A percentile compares a stretch with the other conserved stretches of the same genome.
Evolutionary conservation across 2,797 vertebrate species (phyloP).

Genomic region (Eremophila alpestris): DNA sequence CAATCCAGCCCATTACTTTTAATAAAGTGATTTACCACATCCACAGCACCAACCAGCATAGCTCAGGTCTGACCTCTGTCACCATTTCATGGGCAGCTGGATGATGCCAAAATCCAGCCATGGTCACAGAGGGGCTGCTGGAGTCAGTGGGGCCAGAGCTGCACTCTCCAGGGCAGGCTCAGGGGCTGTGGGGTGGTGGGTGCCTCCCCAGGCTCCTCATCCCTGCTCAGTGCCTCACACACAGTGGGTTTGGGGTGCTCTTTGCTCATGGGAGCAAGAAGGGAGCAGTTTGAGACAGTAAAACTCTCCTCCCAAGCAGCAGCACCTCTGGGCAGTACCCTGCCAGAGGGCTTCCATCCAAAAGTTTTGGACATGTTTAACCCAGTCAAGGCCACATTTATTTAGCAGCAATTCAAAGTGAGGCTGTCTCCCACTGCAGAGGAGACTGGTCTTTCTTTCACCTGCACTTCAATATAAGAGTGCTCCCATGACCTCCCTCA

Average conservation of each 20-base stretch:
- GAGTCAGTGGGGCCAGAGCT: rapidly evolving
- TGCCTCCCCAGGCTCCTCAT: background rate
- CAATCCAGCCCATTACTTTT: background rate
- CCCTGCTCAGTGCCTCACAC: rapidly evolving
- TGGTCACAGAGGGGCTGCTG: rapidly evolving
- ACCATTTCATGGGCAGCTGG: background rate
- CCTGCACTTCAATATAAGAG: background rate
- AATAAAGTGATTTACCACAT: background rate
- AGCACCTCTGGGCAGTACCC: background rate
- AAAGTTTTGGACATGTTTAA: background rate
- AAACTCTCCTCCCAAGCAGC: background rate
- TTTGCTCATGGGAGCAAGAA: background rate
- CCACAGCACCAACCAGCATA: rapidly evolving
- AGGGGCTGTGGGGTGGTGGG: background rate
- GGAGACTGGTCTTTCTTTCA: background rate
- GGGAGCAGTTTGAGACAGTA: background rate
- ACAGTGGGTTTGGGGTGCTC: background rate
- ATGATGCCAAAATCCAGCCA: background rate
- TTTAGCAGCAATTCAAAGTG: background rate
- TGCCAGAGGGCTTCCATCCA: slow-evolving; percentile 1
- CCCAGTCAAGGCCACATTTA: background rate
- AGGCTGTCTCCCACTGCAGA: background rate
- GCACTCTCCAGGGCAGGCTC: background rate
- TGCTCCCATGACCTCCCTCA: background rate
- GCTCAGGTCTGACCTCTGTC: background rate